Base-by-base conservation (phyloP, 2,888 invertebrate genomes). In the Mesochorus sp. region DNA sequence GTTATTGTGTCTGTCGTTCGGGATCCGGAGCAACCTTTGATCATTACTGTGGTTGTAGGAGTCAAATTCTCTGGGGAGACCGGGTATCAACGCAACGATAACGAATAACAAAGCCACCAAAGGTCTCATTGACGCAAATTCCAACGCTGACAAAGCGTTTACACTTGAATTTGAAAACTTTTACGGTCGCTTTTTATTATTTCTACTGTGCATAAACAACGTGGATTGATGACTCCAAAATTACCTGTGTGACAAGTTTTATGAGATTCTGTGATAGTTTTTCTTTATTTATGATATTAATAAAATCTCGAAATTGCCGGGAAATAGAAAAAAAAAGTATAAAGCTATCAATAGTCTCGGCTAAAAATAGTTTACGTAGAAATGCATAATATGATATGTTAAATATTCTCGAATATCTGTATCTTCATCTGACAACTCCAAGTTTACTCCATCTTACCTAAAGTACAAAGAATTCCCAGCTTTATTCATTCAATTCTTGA, bases 151-250 rank as follows among this genome's bases (percentile, higher is more conserved):
- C 37, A 21, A 28, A 21, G 44, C 61, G n/a, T n/a, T 49, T 8
- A 49, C 28, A 59, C 37, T 59, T 57, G 34, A 44, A 59, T 61
- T 37, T 37, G 3, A 28, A 19, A 44, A 47, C 19, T 62, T 61
- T 62, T 31, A 49, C 14, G 10, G 0, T 8, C 21, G 14, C 24
- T 26, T 19, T 39, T 10, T n/a, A 39, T 14, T 24, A 44, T 14
- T 2, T 44, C 28, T 44, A 31, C 14, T 44, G 17, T 44, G 28
- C 19, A 39, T 8, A 44, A 12, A 14, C 47, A 39, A n/a, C 4
- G 31, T 62, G 17, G 39, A 42, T 19, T 10, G 55, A 1, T 5
- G 21, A 55, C 6, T 34, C 34, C 21, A 55, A 34, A 55, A 55
- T 55, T 34, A 12, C 34, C 21, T 34, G 21, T 21, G 55, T 55